Evolutionary conservation across 2,797 vertebrate species (phyloP).

Genomic region (Hydrophis major): DNA sequence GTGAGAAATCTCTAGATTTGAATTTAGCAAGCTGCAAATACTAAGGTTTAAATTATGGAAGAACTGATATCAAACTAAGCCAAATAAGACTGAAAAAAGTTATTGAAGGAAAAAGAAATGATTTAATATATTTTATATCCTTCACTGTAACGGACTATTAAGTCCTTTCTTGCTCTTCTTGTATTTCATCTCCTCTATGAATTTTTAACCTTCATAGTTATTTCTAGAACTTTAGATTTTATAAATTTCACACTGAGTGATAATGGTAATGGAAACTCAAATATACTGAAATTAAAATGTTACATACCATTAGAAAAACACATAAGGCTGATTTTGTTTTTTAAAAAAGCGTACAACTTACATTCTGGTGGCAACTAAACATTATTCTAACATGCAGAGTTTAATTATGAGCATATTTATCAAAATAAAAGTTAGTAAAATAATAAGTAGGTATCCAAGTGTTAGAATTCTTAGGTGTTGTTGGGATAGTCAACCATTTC

Average conservation of each 20-base stretch:
- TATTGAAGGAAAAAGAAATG: neutral
- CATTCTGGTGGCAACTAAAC: neutral
- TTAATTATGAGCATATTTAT: neutral
- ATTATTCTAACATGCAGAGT: neutral
- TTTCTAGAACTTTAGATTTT: neutral
- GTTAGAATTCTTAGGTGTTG: neutral
- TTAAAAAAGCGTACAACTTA: neutral
- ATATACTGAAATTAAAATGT: constrained; percentile 37
- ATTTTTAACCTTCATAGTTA: too few species aligned
- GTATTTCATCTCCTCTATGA: neutral
- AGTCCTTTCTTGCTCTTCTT: neutral
- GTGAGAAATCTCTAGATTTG: constrained; percentile 11
- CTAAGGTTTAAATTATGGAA: neutral
- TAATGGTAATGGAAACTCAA: neutral
- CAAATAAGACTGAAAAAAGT: neutral
- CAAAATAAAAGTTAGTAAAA: neutral
- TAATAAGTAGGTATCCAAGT: neutral
- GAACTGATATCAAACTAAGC: neutral
- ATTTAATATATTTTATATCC: neutral
- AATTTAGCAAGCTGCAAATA: neutral
- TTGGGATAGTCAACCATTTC: neutral
- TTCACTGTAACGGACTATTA: neutral
- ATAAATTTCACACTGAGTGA: constrained; percentile 32
- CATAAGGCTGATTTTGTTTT: neutral
- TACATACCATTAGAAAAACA: neutral